Evolutionary conservation across 1,140 invertebrate species (phyloP).

Genomic region (Galleria mellonella): DNA sequence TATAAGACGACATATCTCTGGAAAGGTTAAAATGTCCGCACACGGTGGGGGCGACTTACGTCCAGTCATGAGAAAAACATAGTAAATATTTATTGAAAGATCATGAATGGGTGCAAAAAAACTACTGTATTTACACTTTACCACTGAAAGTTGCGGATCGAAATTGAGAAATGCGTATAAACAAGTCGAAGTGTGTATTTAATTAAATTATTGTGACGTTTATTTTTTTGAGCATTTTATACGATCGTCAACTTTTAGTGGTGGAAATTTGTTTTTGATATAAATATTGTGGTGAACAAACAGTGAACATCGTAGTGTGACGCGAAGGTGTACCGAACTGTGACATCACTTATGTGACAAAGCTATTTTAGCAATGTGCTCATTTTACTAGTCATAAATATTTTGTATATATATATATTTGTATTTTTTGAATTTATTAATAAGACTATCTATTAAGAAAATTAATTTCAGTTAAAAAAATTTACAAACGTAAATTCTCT

Average conservation of each 20-base stretch:
- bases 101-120: not conserved
- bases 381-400: constrained; percentile 67
- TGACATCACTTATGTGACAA: constrained; percentile 22
- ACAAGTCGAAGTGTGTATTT: constrained; percentile 4
- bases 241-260: constrained; percentile 19
- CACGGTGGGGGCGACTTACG: constrained; percentile 60
- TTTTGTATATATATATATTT: constrained; percentile 61
- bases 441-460: constrained; percentile 34
- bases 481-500: constrained; percentile 33
- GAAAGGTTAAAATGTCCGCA: constrained; percentile 50
- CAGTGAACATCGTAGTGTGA: constrained; percentile 20
- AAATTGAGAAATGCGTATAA: constrained; percentile 5
- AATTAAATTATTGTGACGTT: constrained; percentile 17
- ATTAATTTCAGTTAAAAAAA: constrained; percentile 46
- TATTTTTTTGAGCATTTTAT: constrained; percentile 3
- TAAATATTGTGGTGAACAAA: constrained; percentile 26
- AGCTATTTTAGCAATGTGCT: constrained; percentile 44
- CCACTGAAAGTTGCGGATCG: constrained; percentile 18
- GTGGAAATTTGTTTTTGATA: constrained; percentile 36
- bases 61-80: constrained; percentile 57
- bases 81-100: constrained; percentile 14
- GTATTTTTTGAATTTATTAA: constrained; percentile 52
- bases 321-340: constrained; percentile 41
- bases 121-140: constrained; percentile 10
- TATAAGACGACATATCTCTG: constrained; percentile 37